These are phyloP conservation scores for Phylloscopus trochiloides DNA, from an alignment of 2,113 vertebrate genomes.

Conservation along the genomic window DNA sequence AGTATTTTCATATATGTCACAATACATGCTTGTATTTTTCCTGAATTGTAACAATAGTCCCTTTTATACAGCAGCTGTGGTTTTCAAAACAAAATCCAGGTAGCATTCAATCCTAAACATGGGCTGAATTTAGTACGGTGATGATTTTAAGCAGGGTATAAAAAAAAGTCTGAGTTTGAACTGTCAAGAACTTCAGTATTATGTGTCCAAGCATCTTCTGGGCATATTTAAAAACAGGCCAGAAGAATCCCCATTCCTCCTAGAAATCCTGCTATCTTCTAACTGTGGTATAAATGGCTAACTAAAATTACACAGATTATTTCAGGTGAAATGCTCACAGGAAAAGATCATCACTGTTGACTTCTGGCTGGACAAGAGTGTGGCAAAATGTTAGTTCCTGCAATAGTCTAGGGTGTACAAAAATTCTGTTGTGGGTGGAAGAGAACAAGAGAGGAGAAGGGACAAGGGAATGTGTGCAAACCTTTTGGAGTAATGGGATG, in stretches of 20 bases:
- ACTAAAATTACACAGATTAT: background rate
- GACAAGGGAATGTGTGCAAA: rapidly evolving
- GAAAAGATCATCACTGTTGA: background rate
- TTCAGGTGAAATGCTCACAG: background rate
- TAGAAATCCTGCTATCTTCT: background rate
- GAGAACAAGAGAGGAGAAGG: rapidly evolving
- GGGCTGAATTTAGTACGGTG: rapidly evolving
- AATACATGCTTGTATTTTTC: background rate
- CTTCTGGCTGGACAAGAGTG: background rate
- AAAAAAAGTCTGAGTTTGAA: background rate
- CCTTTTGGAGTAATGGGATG: background rate
- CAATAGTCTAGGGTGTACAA: background rate
- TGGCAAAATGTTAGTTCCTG: background rate
- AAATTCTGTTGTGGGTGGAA: background rate
- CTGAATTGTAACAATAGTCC: background rate
- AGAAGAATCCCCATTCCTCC: background rate
- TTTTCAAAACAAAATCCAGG: background rate
- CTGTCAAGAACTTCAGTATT: background rate
- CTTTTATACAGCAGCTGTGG: background rate
- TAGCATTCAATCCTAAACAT: background rate
- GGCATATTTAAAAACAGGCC: background rate
- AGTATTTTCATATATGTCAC: background rate
- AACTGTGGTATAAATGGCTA: background rate
- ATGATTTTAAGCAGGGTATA: background rate
- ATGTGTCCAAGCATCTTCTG: background rate